Evolutionary conservation across 2,888 invertebrate genomes (phyloP), one percentile per base, ranked within the genome.

Genomic region (Macrophya alboannulata): DNA sequence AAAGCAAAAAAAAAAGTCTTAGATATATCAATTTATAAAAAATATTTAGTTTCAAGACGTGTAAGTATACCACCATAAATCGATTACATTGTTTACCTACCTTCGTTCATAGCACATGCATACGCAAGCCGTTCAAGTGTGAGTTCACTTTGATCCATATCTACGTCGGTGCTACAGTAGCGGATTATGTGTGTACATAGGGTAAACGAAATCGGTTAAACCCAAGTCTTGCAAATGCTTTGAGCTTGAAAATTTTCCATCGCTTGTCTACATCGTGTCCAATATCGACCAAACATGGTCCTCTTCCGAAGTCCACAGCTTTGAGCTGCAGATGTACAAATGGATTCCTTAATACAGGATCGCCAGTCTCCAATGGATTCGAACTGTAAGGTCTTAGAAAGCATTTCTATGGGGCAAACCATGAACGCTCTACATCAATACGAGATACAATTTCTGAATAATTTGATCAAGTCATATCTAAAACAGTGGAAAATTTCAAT

Each of bases 131-230:
- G 51, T 17, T 51, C 17, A 31, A 31, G 17, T n/a, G n/a, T 55
- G 55, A n/a, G 55, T n/a, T n/a, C n/a, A 8, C 55, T 55, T 55
- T 55, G 55, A 55, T n/a, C 55, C n/a, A 55, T n/a, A 55, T n/a
- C 48, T n/a, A 55, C 55, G n/a, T 55, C 55, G 55, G 17, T 55
- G 5, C 55, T 55, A n/a, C 8, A 55, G n/a, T 1, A 55, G 55
- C n/a, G 55, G 55, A 55, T 55, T 55, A 55, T n/a, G n/a, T 55
- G n/a, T n/a, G n/a, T 55, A n/a, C 55, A n/a, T n/a, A 8, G 55
- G 8, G n/a, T 55, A n/a, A 55, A 55, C 55, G 55, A n/a, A n/a
- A 55, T 8, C 8, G n/a, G n/a, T 55, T 55, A 1, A 55, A n/a
- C n/a, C n/a, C n/a, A 8, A 55, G 8, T 55, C 55, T n/a, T 55